Evolutionary conservation across 2,113 vertebrate genomes (phyloP).

Genomic region (Sylvia atricapilla): DNA sequence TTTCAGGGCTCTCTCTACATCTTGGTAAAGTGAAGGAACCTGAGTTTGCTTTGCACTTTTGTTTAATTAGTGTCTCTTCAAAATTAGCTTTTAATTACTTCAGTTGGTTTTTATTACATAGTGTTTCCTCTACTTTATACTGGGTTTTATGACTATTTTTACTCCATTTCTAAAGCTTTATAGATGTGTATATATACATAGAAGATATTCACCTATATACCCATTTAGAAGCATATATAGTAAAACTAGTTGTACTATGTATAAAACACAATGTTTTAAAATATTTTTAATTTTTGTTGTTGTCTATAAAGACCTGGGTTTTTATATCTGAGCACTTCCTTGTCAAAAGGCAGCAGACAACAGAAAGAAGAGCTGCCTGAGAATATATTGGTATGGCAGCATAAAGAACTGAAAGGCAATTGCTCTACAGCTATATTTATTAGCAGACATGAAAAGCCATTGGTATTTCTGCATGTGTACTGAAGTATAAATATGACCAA

Average conservation of each 20-base stretch:
- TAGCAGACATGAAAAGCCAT: neutral
- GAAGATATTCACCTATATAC: neutral
- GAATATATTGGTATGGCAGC: neutral
- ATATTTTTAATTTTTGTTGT: neutral
- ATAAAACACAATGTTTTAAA: fast-evolving
- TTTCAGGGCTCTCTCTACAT: neutral
- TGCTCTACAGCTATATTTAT: neutral
- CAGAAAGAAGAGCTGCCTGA: neutral
- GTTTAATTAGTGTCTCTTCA: neutral
- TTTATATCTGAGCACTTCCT: neutral
- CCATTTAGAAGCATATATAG: neutral
- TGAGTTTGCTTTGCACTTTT: neutral
- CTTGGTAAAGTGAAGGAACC: neutral
- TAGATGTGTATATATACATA: neutral
- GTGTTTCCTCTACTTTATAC: neutral
- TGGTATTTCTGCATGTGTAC: neutral
- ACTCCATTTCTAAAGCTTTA: neutral
- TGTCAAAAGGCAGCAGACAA: neutral
- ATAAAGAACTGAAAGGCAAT: neutral
- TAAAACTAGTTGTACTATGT: neutral
- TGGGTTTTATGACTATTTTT: neutral
- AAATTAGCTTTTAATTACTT: neutral
- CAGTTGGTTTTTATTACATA: neutral
- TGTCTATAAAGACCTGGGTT: neutral
- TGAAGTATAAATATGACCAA: neutral